Percentiles rank a stretch among this genome's conserved stretches.
Evolutionary conservation across 92 coral and sea anemone species (phyloP).

Genomic region (Porites divaricata): DNA sequence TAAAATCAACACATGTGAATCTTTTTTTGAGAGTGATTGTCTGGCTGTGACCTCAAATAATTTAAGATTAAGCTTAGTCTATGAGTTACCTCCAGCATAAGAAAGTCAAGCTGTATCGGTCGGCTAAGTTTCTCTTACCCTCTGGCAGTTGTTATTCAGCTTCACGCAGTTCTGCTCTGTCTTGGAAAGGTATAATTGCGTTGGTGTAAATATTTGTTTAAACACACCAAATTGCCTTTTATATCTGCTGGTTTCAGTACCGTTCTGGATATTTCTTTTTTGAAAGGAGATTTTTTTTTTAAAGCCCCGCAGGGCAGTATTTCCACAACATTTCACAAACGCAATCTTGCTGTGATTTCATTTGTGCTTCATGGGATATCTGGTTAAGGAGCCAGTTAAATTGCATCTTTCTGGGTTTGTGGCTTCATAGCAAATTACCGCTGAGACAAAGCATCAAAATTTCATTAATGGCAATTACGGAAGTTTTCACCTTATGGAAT

Average conservation of each 20-base stretch:
- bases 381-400: neutral
- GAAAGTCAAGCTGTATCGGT: neutral
- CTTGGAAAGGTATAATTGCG: neutral
- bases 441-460: neutral
- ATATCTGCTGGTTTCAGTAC: neutral
- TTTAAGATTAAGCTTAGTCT: no score
- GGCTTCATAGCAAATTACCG: slow-evolving; percentile 20
- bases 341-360: slow-evolving; percentile 1
- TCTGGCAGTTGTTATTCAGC: no score
- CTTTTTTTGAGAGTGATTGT: neutral
- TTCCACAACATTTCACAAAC: neutral
- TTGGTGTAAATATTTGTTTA: neutral
- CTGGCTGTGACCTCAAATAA: neutral
- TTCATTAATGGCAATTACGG: slow-evolving; percentile 2
- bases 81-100: no score
- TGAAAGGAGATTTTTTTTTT: neutral
- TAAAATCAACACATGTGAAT: neutral
- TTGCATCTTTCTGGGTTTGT: neutral
- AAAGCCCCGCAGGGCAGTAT: slow-evolving; percentile 2
- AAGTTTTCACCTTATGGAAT: neutral
- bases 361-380: slow-evolving; percentile 4
- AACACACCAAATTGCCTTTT: neutral
- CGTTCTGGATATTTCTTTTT: neutral
- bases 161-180: neutral
- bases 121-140: neutral